Percentiles rank a stretch among this genome's conserved stretches.
phyloP scores from a whole-genome alignment of 2,888 invertebrate genomes.

The Oscheius sp. region DNA sequence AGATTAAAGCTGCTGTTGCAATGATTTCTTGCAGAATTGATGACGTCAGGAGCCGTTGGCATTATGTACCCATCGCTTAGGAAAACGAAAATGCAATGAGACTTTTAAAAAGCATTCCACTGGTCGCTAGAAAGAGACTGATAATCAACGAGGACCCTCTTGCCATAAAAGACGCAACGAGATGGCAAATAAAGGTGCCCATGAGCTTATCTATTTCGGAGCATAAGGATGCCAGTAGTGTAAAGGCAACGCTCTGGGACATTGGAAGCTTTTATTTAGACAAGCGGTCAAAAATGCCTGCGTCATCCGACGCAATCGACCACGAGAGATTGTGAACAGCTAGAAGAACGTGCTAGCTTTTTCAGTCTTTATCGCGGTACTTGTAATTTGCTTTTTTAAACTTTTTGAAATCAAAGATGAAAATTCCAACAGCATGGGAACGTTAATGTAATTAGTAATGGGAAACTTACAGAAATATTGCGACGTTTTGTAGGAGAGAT shows the following conservation, averaged over 20 bases:
- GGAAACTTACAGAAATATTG: too few relatives aligned
- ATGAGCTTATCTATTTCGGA: constrained; percentile 2
- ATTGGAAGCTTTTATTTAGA: not conserved
- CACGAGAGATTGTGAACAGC: constrained; percentile 15
- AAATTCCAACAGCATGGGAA: too few relatives aligned
- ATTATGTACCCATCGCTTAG: not conserved
- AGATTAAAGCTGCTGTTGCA: too few relatives aligned
- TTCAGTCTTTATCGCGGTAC: too few relatives aligned
- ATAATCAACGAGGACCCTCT: constrained; percentile 18
- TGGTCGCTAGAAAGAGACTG: constrained; percentile 3
- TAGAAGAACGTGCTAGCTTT: constrained; percentile 1
- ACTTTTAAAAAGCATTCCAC: not conserved
- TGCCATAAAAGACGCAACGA: not conserved
- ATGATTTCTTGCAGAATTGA: not conserved
- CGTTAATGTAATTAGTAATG: too few relatives aligned
- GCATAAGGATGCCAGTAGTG: constrained; percentile 7
- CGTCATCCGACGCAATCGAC: not conserved
- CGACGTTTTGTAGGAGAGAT: too few relatives aligned
- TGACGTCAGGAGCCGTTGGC: constrained; percentile 17
- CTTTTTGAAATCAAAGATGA: too few relatives aligned
- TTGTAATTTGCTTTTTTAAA: too few relatives aligned
- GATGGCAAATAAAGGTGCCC: not conserved
- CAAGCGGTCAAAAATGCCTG: not conserved
- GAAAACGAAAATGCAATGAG: not conserved
- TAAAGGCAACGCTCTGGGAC: not conserved